A percentile compares a stretch with the other conserved stretches of the same genome.
Evolutionary conservation across 2,113 vertebrate species (phyloP).

Genomic region (Pyrgilauda ruficollis): DNA sequence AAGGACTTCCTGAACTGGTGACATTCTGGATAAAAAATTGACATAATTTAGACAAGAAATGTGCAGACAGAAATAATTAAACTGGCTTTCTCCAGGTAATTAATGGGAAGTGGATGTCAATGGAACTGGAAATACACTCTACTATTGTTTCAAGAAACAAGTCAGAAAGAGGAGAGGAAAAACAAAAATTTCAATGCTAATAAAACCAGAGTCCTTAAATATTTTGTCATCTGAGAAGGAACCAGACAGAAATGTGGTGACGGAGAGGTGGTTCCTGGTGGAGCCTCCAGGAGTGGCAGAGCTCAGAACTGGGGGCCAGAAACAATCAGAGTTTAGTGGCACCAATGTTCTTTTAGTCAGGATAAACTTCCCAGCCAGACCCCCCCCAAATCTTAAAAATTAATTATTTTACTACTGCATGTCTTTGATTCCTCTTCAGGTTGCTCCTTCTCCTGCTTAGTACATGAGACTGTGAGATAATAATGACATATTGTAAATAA

Average conservation of each 20-base stretch:
- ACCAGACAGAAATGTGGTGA: not conserved
- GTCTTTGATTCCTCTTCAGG: not conserved
- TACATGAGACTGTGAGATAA: not conserved
- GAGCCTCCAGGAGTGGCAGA: not conserved
- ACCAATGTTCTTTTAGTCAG: not conserved
- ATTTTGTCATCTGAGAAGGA: not conserved
- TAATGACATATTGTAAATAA: not conserved
- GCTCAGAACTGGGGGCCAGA: not conserved
- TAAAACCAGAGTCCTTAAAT: not conserved
- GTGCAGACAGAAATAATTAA: not conserved
- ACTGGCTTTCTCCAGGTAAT: not conserved
- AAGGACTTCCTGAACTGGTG: not conserved
- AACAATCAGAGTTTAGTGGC: not conserved
- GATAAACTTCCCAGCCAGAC: not conserved
- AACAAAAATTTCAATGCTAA: not conserved
- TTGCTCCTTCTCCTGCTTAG: not conserved
- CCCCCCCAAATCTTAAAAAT: not conserved
- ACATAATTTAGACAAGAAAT: not conserved
- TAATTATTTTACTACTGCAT: accelerated
- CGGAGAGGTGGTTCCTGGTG: not conserved
- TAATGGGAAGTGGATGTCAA: not conserved
- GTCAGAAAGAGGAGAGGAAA: not conserved
- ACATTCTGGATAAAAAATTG: not conserved
- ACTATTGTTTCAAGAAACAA: not conserved
- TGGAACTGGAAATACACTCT: not conserved